These are phyloP conservation scores for Mus pahari DNA, from an alignment of 2,113 vertebrate genomes.

Conservation along the genomic window DNA sequence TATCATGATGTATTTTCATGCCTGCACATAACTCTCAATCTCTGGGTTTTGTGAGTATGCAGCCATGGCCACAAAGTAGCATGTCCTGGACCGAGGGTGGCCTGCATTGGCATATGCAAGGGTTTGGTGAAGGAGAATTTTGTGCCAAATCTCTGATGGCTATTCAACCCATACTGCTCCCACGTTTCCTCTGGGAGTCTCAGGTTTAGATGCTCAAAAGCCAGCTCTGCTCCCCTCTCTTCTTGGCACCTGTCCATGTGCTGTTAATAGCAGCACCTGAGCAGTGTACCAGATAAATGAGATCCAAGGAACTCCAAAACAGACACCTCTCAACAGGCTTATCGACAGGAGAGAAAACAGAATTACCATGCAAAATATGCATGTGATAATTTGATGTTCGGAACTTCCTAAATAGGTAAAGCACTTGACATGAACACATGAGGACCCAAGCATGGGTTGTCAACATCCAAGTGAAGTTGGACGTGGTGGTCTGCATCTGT, in stretches of 20 bases:
- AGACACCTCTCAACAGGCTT: not conserved
- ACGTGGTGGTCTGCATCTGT: not conserved
- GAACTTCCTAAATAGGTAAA: not conserved
- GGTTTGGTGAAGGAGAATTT: no score
- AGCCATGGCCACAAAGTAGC: not conserved
- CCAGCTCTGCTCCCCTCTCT: not conserved
- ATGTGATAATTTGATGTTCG: not conserved
- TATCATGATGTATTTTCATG: not conserved
- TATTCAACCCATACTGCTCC: no score
- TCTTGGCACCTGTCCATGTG: not conserved
- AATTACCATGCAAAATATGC: not conserved
- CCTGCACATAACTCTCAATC: not conserved
- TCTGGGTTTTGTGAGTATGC: not conserved
- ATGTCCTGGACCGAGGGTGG: not conserved
- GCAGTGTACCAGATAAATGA: not conserved
- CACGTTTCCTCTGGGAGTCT: not conserved
- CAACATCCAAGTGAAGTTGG: not conserved
- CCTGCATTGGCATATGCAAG: not conserved
- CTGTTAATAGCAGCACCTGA: not conserved
- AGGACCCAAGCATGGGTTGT: not conserved
- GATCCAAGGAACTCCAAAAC: not conserved
- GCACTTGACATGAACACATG: no score
- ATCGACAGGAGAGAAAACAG: not conserved
- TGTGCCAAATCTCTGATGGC: not conserved
- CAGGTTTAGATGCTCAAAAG: not conserved